Conservation (phyloP, 2,797 vertebrate genomes). For the Sebastiscus tertius region DNA sequence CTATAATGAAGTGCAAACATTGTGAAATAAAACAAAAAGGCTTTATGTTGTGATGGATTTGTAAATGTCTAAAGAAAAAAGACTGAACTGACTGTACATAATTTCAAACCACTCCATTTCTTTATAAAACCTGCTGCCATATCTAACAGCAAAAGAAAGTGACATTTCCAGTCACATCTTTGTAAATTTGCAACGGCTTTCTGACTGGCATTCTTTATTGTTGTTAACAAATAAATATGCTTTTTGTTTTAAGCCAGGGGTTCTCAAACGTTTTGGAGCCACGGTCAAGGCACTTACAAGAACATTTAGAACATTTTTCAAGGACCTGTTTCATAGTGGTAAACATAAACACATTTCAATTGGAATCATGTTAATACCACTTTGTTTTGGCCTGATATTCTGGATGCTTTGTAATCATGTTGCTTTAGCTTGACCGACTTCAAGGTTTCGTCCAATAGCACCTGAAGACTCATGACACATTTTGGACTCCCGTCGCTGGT, state of each 20-base stretch:
- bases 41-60: not conserved
- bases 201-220: not conserved
- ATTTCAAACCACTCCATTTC: not conserved
- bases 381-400: too few species aligned
- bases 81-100: not conserved
- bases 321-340: too few species aligned
- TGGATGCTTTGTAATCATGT: too few species aligned
- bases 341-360: too few species aligned
- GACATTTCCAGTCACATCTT: not conserved
- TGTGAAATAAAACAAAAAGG: not conserved
- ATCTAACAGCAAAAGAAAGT: not conserved
- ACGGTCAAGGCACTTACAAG: too few species aligned
- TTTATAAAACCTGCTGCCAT: not conserved
- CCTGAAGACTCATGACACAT: too few species aligned
- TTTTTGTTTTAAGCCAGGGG: not conserved
- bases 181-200: not conserved
- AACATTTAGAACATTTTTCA: too few species aligned
- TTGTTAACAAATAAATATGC: not conserved
- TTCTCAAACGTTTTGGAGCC: too few species aligned
- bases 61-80: not conserved
- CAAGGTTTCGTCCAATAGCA: too few species aligned
- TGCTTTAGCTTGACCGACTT: too few species aligned
- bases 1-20: not conserved
- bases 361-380: too few species aligned
- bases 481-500: too few species aligned